Conservation (phyloP, 2,113 vertebrate species). For the Heptranchias perlo region DNA sequence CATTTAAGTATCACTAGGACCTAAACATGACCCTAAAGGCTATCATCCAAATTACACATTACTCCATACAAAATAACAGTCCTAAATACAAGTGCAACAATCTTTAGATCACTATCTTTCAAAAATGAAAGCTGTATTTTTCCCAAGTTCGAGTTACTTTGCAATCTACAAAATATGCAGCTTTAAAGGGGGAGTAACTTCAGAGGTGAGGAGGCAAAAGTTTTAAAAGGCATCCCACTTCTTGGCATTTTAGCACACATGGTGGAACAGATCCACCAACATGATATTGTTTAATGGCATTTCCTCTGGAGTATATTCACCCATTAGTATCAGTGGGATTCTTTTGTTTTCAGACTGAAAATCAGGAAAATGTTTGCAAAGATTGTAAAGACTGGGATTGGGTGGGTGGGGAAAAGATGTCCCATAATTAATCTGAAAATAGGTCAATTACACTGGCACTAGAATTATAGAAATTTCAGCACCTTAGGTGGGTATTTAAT, state of each 20-base stretch:
- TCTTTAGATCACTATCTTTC: not conserved
- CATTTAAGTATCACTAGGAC: not conserved
- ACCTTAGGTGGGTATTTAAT: not conserved
- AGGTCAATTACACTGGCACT: not conserved
- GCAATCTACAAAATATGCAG: too few species aligned
- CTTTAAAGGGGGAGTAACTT: too few species aligned
- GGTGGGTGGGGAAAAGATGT: not conserved
- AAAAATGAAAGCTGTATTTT: not conserved
- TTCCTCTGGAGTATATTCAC: too few species aligned
- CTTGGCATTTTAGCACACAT: too few species aligned
- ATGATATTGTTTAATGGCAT: too few species aligned
- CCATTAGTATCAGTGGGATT: too few species aligned
- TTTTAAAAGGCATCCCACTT: too few species aligned
- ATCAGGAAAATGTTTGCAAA: not conserved
- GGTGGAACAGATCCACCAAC: too few species aligned
- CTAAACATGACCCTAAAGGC: not conserved
- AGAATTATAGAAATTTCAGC: not conserved
- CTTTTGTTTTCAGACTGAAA: not conserved
- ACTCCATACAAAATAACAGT: not conserved
- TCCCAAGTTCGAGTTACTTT: too few species aligned
- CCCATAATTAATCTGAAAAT: not conserved
- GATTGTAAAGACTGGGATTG: not conserved
- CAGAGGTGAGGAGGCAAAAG: too few species aligned
- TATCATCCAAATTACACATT: not conserved
- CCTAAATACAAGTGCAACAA: not conserved